Evolutionary conservation across 2,113 vertebrate species (phyloP), one percentile per base, ranked within the genome.

Genomic region (Deroptyus accipitrinus): DNA sequence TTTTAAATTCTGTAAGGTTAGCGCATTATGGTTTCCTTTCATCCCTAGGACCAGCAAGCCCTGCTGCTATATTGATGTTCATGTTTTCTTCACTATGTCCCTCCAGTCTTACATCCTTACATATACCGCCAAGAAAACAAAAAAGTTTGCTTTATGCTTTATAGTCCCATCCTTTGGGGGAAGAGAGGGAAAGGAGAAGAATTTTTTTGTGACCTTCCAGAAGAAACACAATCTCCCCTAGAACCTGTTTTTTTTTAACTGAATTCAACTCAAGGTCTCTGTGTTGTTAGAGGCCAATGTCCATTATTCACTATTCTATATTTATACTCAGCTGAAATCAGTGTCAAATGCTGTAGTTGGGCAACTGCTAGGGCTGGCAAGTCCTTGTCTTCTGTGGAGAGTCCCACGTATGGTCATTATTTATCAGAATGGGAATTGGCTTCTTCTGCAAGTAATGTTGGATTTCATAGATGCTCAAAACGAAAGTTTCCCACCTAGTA

Each of bases 321-420:
- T 83, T 94, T 90, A 90, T 55, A 51, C 33, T 70, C 35, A 35
- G 41, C 51, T 94, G 61, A 83, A 78, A 39, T 84, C 39, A 66
- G 61, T 39, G 39, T 92, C 69, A 88, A 88, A 81, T 84, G 73
- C 68, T 23, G 10, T 52, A 70, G 39, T 2, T 83, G 73, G 46
- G 48, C 17, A 86, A 46, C 23, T 55, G 35, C 69, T 80, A 75
- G 35, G 37, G 30, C 20, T 89, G 82, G 30, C 62, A 94, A 75
- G 42, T 72, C 62, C 66, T 64, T 96, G 28, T 89, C 92, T 95
- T 89, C 61, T 68, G 51, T 59, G 27, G 62, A 94, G 67, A 92
- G 27, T 78, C 42, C 42, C 62, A 52, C 12, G 18, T 51, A 67
- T 64, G 14, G 28, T 52, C 4, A 2, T 84, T 35, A 84, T 86